Evolutionary conservation across 2,888 invertebrate genomes (phyloP).

Genomic region (Odontocerum albicorne): DNA sequence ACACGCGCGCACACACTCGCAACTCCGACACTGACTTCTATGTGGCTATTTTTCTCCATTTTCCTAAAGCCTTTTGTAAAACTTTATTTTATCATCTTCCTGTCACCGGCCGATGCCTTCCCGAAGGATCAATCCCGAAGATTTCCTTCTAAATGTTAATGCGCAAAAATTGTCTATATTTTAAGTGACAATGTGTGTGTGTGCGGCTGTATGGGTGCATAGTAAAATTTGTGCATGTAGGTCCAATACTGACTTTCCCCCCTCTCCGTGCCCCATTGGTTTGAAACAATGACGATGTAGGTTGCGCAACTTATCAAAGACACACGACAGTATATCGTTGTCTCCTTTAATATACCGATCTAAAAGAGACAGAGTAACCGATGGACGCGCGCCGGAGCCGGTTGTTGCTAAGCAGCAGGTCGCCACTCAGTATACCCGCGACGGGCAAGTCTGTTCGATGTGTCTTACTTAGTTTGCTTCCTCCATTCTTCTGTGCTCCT

Average conservation of each 20-base stretch:
- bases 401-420: constrained; percentile 51
- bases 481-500: constrained; percentile 40
- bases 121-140: constrained; percentile 41
- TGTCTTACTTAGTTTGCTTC: constrained; percentile 42
- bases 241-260: constrained; percentile 60
- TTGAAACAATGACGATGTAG: constrained; percentile 58
- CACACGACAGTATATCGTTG: constrained; percentile 40
- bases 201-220: constrained; percentile 28
- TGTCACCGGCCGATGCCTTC: constrained; percentile 39
- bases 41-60: constrained; percentile 38
- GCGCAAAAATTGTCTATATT: constrained; percentile 27
- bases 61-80: constrained; percentile 38
- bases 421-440: constrained; percentile 59
- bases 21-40: constrained; percentile 41
- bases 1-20: constrained; percentile 11
- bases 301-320: constrained; percentile 45
- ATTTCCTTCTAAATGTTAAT: constrained; percentile 29
- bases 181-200: constrained; percentile 30
- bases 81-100: constrained; percentile 39
- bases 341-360: constrained; percentile 45
- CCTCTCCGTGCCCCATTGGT: constrained; percentile 60
- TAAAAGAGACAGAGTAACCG: constrained; percentile 49
- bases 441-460: constrained; percentile 58
- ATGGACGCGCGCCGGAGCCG: constrained; percentile 55
- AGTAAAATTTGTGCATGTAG: constrained; percentile 42